phyloP scores from a whole-genome alignment of 2,888 invertebrate species.

The Standfussiana lucernea region DNA sequence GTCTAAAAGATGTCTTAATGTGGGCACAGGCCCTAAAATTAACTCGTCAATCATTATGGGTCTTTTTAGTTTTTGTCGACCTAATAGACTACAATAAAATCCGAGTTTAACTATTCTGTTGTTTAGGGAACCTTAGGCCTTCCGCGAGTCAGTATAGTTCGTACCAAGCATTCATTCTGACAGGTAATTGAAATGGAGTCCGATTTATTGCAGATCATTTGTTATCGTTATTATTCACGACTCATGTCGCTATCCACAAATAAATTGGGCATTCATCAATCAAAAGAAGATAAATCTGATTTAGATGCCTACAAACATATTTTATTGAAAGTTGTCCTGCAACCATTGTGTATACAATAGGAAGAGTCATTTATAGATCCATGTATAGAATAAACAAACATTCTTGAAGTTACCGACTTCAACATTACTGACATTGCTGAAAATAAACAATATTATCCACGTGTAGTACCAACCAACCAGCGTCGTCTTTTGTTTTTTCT shows the following conservation, averaged over 20 bases:
- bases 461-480: not conserved
- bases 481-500: not conserved
- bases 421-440: not conserved
- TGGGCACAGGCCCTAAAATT: not conserved
- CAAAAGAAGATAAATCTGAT: constrained; percentile 30
- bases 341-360: constrained; percentile 6
- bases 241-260: constrained; percentile 4
- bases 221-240: constrained; percentile 23
- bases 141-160: not conserved
- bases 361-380: no score
- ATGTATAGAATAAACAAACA: not conserved
- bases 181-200: constrained; percentile 1
- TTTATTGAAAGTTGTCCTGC: constrained; percentile 24
- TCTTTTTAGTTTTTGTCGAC: not conserved
- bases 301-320: not conserved
- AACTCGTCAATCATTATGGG: not conserved
- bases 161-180: not conserved
- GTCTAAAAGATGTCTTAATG: not conserved
- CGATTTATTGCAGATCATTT: constrained; percentile 30
- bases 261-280: constrained; percentile 29
- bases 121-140: not conserved
- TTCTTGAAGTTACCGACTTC: not conserved
- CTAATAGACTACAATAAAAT: not conserved
- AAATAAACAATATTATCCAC: not conserved
- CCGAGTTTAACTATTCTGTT: not conserved